Conservation (phyloP, 1,140 invertebrate species). For the Holotrichia oblita region DNA sequence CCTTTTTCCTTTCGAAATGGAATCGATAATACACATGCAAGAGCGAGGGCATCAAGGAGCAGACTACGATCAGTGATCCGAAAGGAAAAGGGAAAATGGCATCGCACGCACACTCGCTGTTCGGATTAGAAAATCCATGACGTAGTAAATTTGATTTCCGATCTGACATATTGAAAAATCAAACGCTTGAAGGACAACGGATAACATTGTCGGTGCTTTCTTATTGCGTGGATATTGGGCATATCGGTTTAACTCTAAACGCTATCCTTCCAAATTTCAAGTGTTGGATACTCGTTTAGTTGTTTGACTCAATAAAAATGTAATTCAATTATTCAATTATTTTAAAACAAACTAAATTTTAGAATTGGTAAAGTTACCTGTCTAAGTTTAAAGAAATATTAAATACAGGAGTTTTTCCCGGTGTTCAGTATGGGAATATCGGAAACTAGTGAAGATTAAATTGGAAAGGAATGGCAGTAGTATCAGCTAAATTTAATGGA, state of each 20-base stretch:
- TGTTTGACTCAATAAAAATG: background rate
- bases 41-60: background rate
- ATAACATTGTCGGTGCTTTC: background rate
- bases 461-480: too few relatives aligned
- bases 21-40: constrained; percentile 31
- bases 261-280: too few relatives aligned
- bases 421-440: too few relatives aligned
- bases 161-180: constrained; percentile 36
- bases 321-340: too few relatives aligned
- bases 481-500: too few relatives aligned
- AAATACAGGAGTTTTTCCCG: too few relatives aligned
- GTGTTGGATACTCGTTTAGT: too few relatives aligned
- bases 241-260: background rate
- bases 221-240: background rate
- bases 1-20: background rate
- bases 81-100: background rate
- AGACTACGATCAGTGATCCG: background rate
- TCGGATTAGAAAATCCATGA: constrained; percentile 17
- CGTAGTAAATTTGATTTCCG: constrained; percentile 21
- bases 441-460: too few relatives aligned
- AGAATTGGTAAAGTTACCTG: too few relatives aligned
- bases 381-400: too few relatives aligned
- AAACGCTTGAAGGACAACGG: constrained; percentile 24
- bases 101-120: background rate
- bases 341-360: too few relatives aligned